Conservation (phyloP, 2,113 vertebrate genomes). For the Pimephales promelas region DNA sequence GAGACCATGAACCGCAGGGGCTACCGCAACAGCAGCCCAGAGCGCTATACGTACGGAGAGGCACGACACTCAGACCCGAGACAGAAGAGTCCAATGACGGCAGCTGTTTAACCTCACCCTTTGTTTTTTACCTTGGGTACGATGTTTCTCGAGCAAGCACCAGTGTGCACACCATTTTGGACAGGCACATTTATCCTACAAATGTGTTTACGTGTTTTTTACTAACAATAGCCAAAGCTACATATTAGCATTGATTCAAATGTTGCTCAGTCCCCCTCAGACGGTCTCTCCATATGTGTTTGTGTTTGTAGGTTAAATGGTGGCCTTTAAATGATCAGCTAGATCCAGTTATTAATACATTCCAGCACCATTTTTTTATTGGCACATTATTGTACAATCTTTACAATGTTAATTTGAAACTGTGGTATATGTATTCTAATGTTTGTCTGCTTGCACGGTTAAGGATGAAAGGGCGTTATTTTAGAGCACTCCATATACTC, state of each 20-base stretch:
- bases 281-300: constrained; percentile 11
- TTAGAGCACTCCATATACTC: constrained; percentile 11
- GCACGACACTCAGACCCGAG: constrained; percentile 76
- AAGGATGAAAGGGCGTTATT: not conserved
- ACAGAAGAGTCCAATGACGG: constrained; percentile 88
- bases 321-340: not conserved
- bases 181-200: too few species aligned
- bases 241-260: constrained; percentile 19
- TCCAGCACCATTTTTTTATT: constrained; percentile 28
- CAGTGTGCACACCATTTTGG: not conserved
- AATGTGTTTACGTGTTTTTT: constrained; percentile 15
- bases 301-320: constrained; percentile 16
- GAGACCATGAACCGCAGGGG: constrained; percentile 76
- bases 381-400: not conserved
- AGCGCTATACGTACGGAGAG: constrained; percentile 73
- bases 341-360: constrained; percentile 25
- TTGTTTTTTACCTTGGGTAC: not conserved
- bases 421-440: not conserved
- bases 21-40: constrained; percentile 77
- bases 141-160: not conserved
- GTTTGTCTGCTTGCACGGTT: not conserved
- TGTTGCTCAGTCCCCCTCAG: constrained; percentile 5
- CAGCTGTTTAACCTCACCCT: constrained; percentile 79
- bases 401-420: not conserved
- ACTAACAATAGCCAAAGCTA: constrained; percentile 42